These are phyloP conservation scores for Meiosimyza decipiens DNA, from an alignment of 2,888 invertebrate genomes.

Conservation along the genomic window DNA sequence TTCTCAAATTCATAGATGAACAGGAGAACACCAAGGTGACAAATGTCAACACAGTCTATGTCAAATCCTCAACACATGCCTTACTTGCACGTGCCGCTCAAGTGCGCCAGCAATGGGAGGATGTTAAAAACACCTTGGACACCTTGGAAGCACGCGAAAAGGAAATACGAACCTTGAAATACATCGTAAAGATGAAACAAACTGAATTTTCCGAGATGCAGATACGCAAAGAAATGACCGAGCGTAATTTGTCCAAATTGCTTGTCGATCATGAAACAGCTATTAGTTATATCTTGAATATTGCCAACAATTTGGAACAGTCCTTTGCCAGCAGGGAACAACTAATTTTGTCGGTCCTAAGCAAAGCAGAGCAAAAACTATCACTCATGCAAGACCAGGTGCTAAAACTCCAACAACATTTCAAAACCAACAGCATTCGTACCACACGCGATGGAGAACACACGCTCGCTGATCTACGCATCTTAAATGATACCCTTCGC, in stretches of 20 bases:
- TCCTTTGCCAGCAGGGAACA: conserved; percentile 86
- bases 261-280: conserved; percentile 60
- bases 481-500: conserved; percentile 46
- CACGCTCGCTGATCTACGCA: conserved; percentile 50
- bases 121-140: conserved; percentile 85
- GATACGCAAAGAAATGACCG: conserved; percentile 89
- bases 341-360: conserved; percentile 94
- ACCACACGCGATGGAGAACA: background rate
- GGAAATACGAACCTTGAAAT: conserved; percentile 88
- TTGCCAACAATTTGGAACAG: conserved; percentile 78
- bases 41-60: conserved; percentile 64
- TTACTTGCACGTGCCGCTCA: conserved; percentile 84
- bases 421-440: conserved; percentile 64
- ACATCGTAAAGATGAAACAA: conserved; percentile 88
- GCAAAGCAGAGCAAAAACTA: conserved; percentile 91
- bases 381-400: conserved; percentile 88
- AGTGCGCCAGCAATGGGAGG: conserved; percentile 92
- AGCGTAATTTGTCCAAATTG: conserved; percentile 81
- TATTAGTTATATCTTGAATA: conserved; percentile 48
- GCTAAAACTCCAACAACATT: conserved; percentile 87
- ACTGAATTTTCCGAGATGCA: conserved; percentile 92
- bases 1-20: conserved; percentile 80
- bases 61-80: conserved; percentile 74
- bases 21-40: conserved; percentile 80
- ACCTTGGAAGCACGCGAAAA: conserved; percentile 91